Evolutionary conservation across 1,140 invertebrate genomes (phyloP), one percentile per base, ranked within the genome.

Genomic region (Lordiphosa mommai): DNA sequence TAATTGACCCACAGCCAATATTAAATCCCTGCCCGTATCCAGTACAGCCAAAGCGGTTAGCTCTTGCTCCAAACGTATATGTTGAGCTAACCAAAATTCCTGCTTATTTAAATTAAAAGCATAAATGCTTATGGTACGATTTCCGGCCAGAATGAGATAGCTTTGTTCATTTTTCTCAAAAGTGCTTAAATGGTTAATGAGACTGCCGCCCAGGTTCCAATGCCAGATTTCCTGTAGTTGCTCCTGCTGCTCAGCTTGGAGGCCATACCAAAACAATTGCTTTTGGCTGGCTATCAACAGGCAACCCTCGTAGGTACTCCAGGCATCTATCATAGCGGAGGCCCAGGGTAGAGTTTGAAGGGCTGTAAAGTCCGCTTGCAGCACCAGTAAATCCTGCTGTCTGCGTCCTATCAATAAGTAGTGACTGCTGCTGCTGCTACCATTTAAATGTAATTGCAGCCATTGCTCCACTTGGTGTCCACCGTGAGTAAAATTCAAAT

Each of bases 71-170:
- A 89, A 29, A 16, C 72, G 74, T 43, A 89, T 14, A 0, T 59
- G 72, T 47, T 89, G 88, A 1, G 56, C 56, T 17, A 89, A 68
- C 72, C 82, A 88, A 33, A 86, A 86, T 40, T 89, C 85, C 33
- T 73, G 10, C 0, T 16, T 29, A 7, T 60, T 36, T 10, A 87
- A 17, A 13, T 87, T 49, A 32, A 77, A 72, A 5, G 71, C 59
- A 47, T 88, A 89, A 6, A 88, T 72, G 50, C 74, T 79, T 0
- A 88, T 34, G 4, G 69, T 73, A 9, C 36, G 53, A 43, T 72
- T 60, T 1, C 37, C 43, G 1, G 40, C 38, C 1, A 87, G 17
- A 0, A 56, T 52, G 4, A 89, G 27, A 12, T 72, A 74, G n/a
- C 70, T 59, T 1, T 43, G 46, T 3, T 55, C 52, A 9, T 80